Evolutionary conservation across 2,113 vertebrate genomes (phyloP), one percentile per base, ranked within the genome.

Genomic region (Cinclus cinclus): DNA sequence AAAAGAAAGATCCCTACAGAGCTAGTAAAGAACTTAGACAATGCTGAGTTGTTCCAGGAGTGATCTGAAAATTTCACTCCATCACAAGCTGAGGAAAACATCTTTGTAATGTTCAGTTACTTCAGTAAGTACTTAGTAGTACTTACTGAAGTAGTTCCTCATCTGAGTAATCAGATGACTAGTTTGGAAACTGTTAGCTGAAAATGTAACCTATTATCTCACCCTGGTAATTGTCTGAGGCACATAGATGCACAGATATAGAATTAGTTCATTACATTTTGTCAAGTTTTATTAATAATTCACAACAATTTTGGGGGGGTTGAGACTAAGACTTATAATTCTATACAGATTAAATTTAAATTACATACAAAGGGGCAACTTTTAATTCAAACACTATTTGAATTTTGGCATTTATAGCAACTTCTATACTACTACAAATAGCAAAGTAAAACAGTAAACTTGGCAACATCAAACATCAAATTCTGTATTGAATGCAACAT

Each of bases 271-370:
- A 75, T 9, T 35, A 80, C 24, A 69, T 35, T 35, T 73, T 25
- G 27, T n/a, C 33, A 87, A 52, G 8, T 30, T 69, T 10, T 39
- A n/a, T 42, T 50, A 71, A 58, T 12, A 47, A 87, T 35, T 82
- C 47, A 41, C 0, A 3, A 76, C 2, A 56, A 11, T 56, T 93
- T 39, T 1, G 16, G 4, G 0, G 0, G 8, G 2, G 14, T 65
- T 47, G 41, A 70, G 37, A 60, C n/a, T 55, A 25, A 7, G 63
- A 76, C 39, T 28, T 41, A 25, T 24, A 87, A 62, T 42, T 85
- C 18, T 50, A 37, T 20, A 62, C 5, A 80, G 14, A 93, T 46
- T 62, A 73, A 31, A 73, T 42, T 58, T 58, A 75, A 90, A 63
- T 47, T 52, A 52, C 16, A 20, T 49, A 7, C 22, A 68, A 85